Percentiles rank a stretch among this genome's conserved stretches.
Evolutionary conservation across 2,113 vertebrate species (phyloP).

Genomic region (Semicossyphus pulcher): DNA sequence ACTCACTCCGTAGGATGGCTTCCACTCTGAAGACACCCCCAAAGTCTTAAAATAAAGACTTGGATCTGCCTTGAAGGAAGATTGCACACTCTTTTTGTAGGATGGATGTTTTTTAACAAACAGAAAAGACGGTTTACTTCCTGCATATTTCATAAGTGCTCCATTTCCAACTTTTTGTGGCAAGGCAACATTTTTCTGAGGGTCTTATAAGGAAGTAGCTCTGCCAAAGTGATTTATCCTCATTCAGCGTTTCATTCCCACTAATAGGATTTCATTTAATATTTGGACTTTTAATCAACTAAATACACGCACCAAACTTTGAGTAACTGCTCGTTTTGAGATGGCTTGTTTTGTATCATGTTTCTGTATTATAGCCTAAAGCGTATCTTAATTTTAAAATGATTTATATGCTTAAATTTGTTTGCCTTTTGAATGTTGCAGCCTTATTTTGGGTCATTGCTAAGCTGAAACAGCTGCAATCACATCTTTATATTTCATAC

Average conservation of each 20-base stretch:
- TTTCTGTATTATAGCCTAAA: constrained; percentile 75
- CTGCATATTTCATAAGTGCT: constrained; percentile 65
- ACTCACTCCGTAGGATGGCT: constrained; percentile 57
- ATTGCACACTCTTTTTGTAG: constrained; percentile 78
- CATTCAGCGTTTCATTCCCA: constrained; percentile 49
- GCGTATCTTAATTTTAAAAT: constrained; percentile 68
- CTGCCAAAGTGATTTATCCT: constrained; percentile 83
- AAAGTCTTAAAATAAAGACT: constrained; percentile 73
- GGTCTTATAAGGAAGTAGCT: constrained; percentile 75
- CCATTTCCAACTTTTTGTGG: constrained; percentile 65
- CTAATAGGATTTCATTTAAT: constrained; percentile 25
- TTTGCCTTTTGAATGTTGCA: constrained; percentile 67
- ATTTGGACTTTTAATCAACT: constrained; percentile 56
- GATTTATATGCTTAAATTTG: constrained; percentile 52
- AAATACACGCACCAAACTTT: constrained; percentile 32
- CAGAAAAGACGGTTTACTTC: constrained; percentile 63
- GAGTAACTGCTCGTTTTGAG: constrained; percentile 53
- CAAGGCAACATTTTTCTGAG: constrained; percentile 62
- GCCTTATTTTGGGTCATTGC: constrained; percentile 61
- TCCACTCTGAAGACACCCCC: constrained; percentile 49
- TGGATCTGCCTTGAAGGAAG: constrained; percentile 76
- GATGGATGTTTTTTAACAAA: constrained; percentile 44
- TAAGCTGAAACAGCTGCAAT: constrained; percentile 37
- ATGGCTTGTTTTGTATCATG: constrained; percentile 61
- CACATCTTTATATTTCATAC: constrained; percentile 48